Evolutionary conservation across 1,140 invertebrate genomes (phyloP), one percentile per base, ranked within the genome.

Genomic region (Bombus vancouverensis): DNA sequence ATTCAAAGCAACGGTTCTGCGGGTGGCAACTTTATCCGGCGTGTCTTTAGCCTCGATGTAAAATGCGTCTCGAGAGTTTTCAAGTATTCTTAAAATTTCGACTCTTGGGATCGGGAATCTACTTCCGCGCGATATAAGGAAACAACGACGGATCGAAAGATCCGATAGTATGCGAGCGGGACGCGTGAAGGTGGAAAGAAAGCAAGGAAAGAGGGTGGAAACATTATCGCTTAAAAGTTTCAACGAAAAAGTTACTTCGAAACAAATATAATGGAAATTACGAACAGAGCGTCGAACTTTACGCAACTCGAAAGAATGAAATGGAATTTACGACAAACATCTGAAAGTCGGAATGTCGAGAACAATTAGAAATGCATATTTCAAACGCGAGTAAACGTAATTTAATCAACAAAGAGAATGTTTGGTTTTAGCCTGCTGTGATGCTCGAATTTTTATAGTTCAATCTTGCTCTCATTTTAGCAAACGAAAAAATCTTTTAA

Each of bases 181-280:
- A 66, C 74, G 37, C 74, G 62, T 53, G 34, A 42, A 18, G 44
- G 28, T 18, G 34, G 62, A 34, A n/a, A 9, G 47, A 59, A 59
- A 53, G 39, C 57, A 72, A 74, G 9, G 72, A 39, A 44, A 71
- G 62, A 84, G 37, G 72, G 73, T 62, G 80, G 42, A 82, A 83
- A 86, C 39, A 74, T 86, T 86, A 77, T 86, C 81, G 66, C 73
- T 71, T 44, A n/a, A 84, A 87, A 79, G 10, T 84, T 87, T 39
- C 81, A 9, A 75, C 75, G 75, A 70, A 62, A 72, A 85, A 68
- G 59, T 73, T 71, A 34, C 59, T 59, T 39, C 25, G 72, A 76
- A 85, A 85, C 83, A 85, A 87, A 87, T 87, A 87, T 85, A 85
- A 87, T 85, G 83, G 83, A 87, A 85, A 87, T 87, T 87, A 65